phyloP scores from a whole-genome alignment of 2,797 vertebrate species.

The Triplophysa yarkandensis region DNA sequence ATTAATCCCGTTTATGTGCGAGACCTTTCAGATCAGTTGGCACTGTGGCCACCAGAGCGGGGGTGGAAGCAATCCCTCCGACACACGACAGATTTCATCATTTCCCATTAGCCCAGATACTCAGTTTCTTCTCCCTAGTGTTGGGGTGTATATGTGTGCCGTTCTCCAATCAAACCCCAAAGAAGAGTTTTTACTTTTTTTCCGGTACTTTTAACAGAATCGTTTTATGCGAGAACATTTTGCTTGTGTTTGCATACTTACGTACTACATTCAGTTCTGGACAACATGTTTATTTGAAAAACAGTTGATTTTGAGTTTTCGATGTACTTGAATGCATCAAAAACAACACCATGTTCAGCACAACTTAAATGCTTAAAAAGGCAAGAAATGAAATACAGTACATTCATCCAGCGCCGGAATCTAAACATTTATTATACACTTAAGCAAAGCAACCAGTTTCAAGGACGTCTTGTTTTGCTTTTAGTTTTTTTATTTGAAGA shows the following conservation, averaged over 20 bases:
- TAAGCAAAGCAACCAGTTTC: not conserved
- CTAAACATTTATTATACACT: not conserved
- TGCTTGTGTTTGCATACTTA: not conserved
- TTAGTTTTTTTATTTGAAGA: not conserved
- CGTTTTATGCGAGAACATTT: slow-evolving; percentile 3
- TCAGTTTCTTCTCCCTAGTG: slow-evolving; percentile 59
- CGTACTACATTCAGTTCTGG: not conserved
- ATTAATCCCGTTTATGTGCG: slow-evolving; percentile 82
- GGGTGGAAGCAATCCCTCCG: slow-evolving; percentile 47
- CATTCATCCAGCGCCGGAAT: not conserved
- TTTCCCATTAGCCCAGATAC: slow-evolving; percentile 63
- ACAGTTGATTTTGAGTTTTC: not conserved
- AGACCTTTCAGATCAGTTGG: slow-evolving; percentile 81
- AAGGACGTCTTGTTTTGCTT: not conserved
- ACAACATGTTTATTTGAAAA: slow-evolving; percentile 1
- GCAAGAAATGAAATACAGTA: not conserved
- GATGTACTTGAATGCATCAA: not conserved
- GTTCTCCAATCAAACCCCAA: slow-evolving; percentile 14
- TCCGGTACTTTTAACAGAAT: slow-evolving; percentile 8
- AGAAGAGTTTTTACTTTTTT: slow-evolving; percentile 12
- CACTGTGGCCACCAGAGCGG: slow-evolving; percentile 67
- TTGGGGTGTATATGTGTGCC: slow-evolving; percentile 44
- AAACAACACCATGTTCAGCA: not conserved
- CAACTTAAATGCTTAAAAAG: not conserved
- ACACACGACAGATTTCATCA: slow-evolving; percentile 66